Evolutionary conservation across 2,113 vertebrate genomes (phyloP), one percentile per base, ranked within the genome.

Genomic region (Varanus salvator): DNA sequence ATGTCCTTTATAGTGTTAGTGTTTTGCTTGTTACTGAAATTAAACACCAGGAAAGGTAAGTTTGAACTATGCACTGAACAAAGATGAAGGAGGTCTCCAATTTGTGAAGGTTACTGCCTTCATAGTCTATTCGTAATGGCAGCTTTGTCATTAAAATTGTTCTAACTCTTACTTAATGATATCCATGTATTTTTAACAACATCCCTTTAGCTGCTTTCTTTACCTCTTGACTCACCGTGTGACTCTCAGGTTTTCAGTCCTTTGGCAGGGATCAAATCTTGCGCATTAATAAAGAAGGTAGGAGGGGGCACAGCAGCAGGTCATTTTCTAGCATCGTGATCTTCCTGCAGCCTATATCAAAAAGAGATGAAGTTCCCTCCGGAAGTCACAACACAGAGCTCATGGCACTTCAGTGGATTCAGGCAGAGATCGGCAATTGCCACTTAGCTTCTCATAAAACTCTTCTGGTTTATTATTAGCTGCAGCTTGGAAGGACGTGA

Each of bases 31-130:
- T 34, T 38, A 81, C 84, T 77, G 88, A 86, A 0, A 4, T 71
- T 0, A 4, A 80, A 60, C 52, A 12, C 21, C 27, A 66, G 19
- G 12, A 66, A 48, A 83, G 44, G 38, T 48, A 14, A 8, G n/a
- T 64, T 54, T 77, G 87, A 81, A 82, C 0, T 6, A 23, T 52
- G 57, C 0, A 0, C 48, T 50, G 1, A n/a, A 48, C 44, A 44
- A 52, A 0, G 0, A 6, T 11, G 15, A 29, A 69, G 23, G 44
- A 80, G 66, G 60, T 19, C 8, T 66, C 23, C 1, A 31, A 77
- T 27, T 1, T 89, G 23, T 21, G 0, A 60, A 0, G 0, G 84
- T 0, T n/a, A 1, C 17, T 23, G 23, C 0, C 54, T 75, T 23
- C 68, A 23, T 8, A 74, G 71, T 5, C 0, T 57, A 60, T 64